These are phyloP conservation scores for Coilia nasus DNA, from an alignment of 2,797 vertebrate genomes.

Conservation along the genomic window DNA sequence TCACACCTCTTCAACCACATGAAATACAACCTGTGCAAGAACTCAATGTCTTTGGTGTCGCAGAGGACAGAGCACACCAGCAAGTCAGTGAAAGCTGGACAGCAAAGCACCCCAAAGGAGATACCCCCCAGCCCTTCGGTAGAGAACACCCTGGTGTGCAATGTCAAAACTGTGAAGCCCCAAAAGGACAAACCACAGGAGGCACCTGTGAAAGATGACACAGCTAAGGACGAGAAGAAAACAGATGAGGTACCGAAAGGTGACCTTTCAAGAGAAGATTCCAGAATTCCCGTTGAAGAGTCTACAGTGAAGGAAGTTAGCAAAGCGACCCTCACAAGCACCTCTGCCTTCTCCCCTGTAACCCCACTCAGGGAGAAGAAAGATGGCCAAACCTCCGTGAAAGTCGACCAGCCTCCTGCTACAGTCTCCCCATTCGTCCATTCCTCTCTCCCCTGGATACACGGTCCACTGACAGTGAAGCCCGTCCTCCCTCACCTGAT, in stretches of 20 bases:
- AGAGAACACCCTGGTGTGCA: slow-evolving; percentile 54
- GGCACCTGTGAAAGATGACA: not conserved
- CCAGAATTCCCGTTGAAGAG: slow-evolving; percentile 16
- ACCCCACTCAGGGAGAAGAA: slow-evolving; percentile 79
- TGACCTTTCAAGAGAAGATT: slow-evolving; percentile 44
- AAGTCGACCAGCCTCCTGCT: slow-evolving; percentile 64
- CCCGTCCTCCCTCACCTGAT: slow-evolving; percentile 72
- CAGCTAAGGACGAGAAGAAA: slow-evolving; percentile 49
- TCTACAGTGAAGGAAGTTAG: slow-evolving; percentile 61
- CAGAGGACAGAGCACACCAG: slow-evolving; percentile 81
- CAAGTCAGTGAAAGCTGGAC: slow-evolving; percentile 62
- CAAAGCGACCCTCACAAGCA: slow-evolving; percentile 69
- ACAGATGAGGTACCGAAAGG: slow-evolving; percentile 74
- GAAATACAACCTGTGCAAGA: slow-evolving; percentile 98
- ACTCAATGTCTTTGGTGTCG: slow-evolving; percentile 91
- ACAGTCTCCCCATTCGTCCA: slow-evolving; percentile 78
- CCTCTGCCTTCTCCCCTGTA: slow-evolving; percentile 88
- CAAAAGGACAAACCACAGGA: slow-evolving; percentile 32
- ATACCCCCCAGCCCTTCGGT: slow-evolving; percentile 40
- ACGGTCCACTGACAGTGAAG: slow-evolving; percentile 72
- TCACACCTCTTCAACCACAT: slow-evolving; percentile 99
- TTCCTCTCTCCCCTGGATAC: slow-evolving; percentile 78
- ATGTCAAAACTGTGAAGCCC: slow-evolving; percentile 47
- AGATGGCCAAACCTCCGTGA: slow-evolving; percentile 55
- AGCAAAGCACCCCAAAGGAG: slow-evolving; percentile 59